These are phyloP conservation scores for Alethe diademata DNA, from an alignment of 2,113 vertebrate species.

Conservation along the genomic window DNA sequence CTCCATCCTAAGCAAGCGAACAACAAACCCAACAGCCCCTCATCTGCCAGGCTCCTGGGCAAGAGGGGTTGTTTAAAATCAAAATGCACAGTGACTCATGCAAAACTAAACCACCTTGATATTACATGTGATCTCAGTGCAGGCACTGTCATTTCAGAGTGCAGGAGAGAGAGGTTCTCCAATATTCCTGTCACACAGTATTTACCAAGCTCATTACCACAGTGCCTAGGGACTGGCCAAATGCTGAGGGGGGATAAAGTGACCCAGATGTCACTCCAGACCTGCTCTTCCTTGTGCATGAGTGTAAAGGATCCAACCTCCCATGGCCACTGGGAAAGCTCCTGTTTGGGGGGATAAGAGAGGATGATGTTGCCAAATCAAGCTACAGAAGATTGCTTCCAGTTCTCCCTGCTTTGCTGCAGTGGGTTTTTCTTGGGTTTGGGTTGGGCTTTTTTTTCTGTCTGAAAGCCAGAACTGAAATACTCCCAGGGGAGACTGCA, in stretches of 20 bases:
- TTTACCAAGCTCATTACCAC: neutral
- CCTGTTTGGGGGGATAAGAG: neutral
- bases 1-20: neutral
- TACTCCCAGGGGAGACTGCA: conserved; percentile 1
- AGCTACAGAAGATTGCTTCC: neutral
- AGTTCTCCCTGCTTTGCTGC: neutral
- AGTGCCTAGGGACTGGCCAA: neutral
- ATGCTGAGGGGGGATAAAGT: neutral
- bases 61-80: neutral
- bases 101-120: neutral
- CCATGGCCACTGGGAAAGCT: neutral
- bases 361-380: neutral
- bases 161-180: neutral
- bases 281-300: neutral
- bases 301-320: neutral
- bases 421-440: neutral
- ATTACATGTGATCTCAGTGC: neutral
- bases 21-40: neutral
- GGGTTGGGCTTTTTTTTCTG: neutral
- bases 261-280: neutral
- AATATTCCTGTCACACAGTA: neutral
- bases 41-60: neutral
- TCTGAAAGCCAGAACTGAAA: conserved; percentile 24
- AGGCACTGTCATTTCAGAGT: conserved; percentile 5
- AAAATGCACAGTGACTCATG: conserved; percentile 19